phyloP scores from a whole-genome alignment of 2,888 invertebrate species.

The Ennomos quercinarius region DNA sequence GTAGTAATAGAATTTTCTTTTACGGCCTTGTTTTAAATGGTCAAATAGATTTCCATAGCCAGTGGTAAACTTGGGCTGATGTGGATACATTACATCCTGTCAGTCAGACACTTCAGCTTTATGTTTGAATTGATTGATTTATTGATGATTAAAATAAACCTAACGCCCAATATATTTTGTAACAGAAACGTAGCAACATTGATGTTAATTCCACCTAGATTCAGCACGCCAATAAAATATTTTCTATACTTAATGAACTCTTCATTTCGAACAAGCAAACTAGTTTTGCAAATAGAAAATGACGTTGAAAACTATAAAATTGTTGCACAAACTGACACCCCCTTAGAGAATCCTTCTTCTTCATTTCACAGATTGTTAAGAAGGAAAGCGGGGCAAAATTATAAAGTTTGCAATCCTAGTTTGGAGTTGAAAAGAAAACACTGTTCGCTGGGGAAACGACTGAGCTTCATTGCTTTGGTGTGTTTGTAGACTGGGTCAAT shows the following conservation, averaged over 20 bases:
- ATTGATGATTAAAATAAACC: too few relatives aligned
- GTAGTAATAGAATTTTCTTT: too few relatives aligned
- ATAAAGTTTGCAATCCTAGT: constrained; percentile 21
- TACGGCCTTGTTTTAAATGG: too few relatives aligned
- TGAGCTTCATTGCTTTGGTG: neutral
- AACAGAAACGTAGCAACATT: too few relatives aligned
- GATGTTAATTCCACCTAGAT: too few relatives aligned
- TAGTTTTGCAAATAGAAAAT: constrained; percentile 17
- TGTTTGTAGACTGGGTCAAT: too few relatives aligned
- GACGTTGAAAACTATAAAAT: constrained; percentile 21
- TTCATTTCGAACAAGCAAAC: constrained; percentile 10
- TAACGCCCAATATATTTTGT: too few relatives aligned
- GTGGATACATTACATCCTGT: too few relatives aligned
- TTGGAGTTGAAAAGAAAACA: constrained; percentile 12
- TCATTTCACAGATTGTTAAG: constrained; percentile 25
- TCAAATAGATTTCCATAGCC: too few relatives aligned
- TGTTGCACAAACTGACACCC: constrained; percentile 17
- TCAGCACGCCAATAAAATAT: neutral
- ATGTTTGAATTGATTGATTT: too few relatives aligned
- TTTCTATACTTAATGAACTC: constrained; percentile 5
- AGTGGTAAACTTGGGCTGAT: too few relatives aligned
- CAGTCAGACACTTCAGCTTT: too few relatives aligned
- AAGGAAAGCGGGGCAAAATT: constrained; percentile 21
- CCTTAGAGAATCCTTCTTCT: constrained; percentile 2
- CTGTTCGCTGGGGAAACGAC: constrained; percentile 8